Percentiles rank a stretch among this genome's conserved stretches.
Conservation (phyloP, 1,140 invertebrate genomes). For the Bilobella aurantiaca region DNA sequence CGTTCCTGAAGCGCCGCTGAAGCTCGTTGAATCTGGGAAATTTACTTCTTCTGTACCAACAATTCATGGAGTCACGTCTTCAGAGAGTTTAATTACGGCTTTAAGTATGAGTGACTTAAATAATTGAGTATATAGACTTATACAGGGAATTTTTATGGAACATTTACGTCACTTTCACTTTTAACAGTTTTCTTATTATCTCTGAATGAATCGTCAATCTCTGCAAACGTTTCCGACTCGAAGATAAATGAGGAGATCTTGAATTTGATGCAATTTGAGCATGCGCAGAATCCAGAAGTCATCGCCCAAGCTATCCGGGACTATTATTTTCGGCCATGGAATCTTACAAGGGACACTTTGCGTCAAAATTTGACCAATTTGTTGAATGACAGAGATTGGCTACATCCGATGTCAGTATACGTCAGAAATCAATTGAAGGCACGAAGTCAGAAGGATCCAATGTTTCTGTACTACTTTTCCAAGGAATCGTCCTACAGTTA, state of each 20-base stretch:
- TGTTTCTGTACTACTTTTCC: background rate
- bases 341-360: background rate
- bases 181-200: background rate
- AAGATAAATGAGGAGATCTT: background rate
- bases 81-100: slow-evolving; percentile 1
- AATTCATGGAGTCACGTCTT: slow-evolving; percentile 17
- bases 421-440: background rate
- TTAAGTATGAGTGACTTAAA: background rate
- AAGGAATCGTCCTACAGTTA: background rate
- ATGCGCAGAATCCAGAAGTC: background rate
- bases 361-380: background rate
- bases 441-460: background rate
- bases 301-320: background rate
- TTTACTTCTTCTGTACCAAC: slow-evolving; percentile 8
- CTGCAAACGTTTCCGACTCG: background rate
- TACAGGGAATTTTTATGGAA: too few species aligned
- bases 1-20: slow-evolving; percentile 19
- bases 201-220: background rate
- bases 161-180: too few species aligned
- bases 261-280: background rate
- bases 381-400: background rate
- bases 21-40: slow-evolving; percentile 9
- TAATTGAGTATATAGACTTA: too few species aligned
- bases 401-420: background rate
- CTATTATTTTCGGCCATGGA: background rate